These are phyloP conservation scores for Agrotis ipsilon DNA, from an alignment of 2,888 invertebrate genomes.

Conservation along the genomic window DNA sequence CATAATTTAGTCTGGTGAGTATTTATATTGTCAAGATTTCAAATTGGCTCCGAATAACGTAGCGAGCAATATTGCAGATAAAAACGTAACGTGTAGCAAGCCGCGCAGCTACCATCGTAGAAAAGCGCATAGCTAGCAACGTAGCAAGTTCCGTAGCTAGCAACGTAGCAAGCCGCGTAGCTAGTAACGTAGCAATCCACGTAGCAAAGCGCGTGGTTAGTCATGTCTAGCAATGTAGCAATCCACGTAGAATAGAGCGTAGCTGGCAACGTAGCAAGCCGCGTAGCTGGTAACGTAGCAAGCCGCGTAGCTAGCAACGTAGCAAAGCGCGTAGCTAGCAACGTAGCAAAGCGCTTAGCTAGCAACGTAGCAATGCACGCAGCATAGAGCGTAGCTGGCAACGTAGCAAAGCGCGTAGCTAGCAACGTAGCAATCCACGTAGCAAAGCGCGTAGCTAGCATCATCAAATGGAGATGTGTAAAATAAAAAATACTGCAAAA, in stretches of 20 bases:
- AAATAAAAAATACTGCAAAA: constrained; percentile 24
- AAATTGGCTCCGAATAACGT: too few species aligned
- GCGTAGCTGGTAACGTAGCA: neutral
- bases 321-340: neutral
- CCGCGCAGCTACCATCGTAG: neutral
- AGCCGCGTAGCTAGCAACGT: neutral
- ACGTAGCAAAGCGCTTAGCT: neutral
- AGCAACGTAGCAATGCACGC: neutral
- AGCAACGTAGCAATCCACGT: neutral
- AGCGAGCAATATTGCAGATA: too few species aligned
- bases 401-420: neutral
- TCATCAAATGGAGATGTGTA: too few species aligned
- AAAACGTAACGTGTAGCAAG: neutral
- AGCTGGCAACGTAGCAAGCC: neutral
- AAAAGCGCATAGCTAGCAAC: neutral
- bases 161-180: neutral
- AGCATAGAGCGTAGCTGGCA: too few species aligned
- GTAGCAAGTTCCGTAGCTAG: neutral
- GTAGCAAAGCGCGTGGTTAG: neutral
- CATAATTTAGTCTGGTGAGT: too few species aligned
- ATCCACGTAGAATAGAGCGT: too few species aligned
- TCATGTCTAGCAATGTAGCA: too few species aligned
- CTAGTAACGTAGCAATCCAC: neutral
- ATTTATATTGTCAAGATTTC: too few species aligned
- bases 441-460: neutral